Conservation (phyloP, 2,113 vertebrate genomes). For the Anoplopoma fimbria region DNA sequence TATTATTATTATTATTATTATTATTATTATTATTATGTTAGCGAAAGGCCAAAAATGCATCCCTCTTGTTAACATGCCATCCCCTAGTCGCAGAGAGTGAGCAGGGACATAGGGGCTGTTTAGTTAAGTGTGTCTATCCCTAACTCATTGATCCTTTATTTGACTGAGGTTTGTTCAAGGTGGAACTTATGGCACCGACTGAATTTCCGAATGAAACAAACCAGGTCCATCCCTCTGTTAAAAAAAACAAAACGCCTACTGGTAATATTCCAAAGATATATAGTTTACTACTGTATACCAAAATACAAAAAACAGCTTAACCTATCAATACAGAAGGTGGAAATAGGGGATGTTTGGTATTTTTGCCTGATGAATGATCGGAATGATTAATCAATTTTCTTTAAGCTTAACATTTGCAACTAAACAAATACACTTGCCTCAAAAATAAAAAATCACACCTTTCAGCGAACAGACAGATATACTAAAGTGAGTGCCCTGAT, state of each 20-base stretch:
- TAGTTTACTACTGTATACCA: neutral
- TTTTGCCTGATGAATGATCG: neutral
- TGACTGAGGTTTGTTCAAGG: too few species aligned
- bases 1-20: too few species aligned
- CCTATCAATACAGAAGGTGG: neutral
- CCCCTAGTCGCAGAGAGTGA: too few species aligned
- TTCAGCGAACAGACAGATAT: neutral
- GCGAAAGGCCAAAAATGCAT: too few species aligned
- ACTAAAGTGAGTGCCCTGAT: neutral
- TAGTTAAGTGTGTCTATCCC: neutral
- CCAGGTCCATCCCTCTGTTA: too few species aligned
- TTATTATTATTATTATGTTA: too few species aligned
- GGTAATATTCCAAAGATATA: neutral
- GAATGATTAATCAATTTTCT: neutral
- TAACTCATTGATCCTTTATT: too few species aligned
- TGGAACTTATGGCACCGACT: neutral
- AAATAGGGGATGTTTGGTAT: neutral
- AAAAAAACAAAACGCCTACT: too few species aligned
- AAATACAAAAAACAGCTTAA: neutral
- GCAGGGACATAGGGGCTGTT: neutral
- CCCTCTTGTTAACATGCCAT: too few species aligned
- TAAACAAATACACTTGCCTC: neutral
- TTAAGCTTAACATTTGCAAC: neutral
- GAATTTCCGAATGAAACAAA: too few species aligned
- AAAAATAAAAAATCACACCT: constrained; percentile 9